A percentile compares a stretch with the other conserved stretches of the same genome.
These are phyloP conservation scores for Microplitis manilae DNA, from an alignment of 2,888 invertebrate species.

Conservation along the genomic window DNA sequence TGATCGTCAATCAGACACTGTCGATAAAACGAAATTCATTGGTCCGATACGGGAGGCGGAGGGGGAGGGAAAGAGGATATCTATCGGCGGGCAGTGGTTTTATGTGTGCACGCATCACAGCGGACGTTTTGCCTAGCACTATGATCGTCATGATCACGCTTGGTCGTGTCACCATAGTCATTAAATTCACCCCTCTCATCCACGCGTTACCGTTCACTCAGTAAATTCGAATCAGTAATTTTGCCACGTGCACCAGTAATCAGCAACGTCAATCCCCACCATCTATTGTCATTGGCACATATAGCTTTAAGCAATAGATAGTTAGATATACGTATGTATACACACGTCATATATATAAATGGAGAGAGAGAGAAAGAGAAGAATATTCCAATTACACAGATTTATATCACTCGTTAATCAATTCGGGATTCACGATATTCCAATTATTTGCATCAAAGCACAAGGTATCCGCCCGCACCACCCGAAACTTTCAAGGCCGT, in stretches of 20 bases:
- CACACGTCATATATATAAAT: not conserved
- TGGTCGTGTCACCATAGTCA: conserved; percentile 50
- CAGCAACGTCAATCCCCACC: conserved; percentile 7
- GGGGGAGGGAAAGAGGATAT: not conserved
- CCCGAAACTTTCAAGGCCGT: conserved; percentile 23
- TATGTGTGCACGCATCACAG: conserved; percentile 42
- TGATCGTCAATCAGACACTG: conserved; percentile 21
- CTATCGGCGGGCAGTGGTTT: conserved; percentile 26
- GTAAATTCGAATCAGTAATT: conserved; percentile 50
- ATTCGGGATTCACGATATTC: conserved; percentile 30
- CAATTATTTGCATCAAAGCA: conserved; percentile 36
- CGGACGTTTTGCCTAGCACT: conserved; percentile 43
- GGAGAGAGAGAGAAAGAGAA: not conserved
- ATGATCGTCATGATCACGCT: conserved; percentile 51
- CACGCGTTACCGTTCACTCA: conserved; percentile 36
- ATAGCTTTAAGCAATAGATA: not conserved
- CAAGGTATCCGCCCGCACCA: not conserved
- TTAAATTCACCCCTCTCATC: conserved; percentile 44
- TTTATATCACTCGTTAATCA: conserved; percentile 27
- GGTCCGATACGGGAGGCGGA: conserved; percentile 27
- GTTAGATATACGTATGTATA: not conserved
- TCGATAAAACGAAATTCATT: conserved; percentile 46
- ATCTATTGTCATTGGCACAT: not conserved
- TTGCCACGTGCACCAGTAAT: conserved; percentile 32
- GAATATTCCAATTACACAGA: conserved; percentile 20